Evolutionary conservation across 2,888 invertebrate species (phyloP).

Genomic region (Acanthopleura granulata): DNA sequence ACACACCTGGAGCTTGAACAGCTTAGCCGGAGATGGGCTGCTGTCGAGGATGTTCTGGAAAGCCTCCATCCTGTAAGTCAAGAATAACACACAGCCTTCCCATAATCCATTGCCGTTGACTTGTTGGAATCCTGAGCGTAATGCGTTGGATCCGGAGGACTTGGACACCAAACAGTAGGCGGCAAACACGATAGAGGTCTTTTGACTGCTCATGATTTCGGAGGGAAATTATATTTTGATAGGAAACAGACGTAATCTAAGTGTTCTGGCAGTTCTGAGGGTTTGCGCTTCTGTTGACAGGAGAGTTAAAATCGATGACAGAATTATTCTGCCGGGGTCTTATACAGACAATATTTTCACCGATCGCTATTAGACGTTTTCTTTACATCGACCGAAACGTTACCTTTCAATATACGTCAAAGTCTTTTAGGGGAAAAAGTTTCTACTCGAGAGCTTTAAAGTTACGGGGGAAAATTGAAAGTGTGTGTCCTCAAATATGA

Average conservation of each 20-base stretch:
- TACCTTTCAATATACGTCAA: too few relatives aligned
- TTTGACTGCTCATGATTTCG: too few relatives aligned
- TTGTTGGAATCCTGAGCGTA: slow-evolving; percentile 33
- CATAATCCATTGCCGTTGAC: neutral
- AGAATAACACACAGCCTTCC: neutral
- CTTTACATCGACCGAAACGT: too few relatives aligned
- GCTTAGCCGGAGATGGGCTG: neutral
- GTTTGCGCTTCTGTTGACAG: slow-evolving; percentile 39
- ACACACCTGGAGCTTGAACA: neutral
- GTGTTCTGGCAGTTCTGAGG: slow-evolving; percentile 34
- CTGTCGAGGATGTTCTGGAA: neutral
- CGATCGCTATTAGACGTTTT: slow-evolving; percentile 2
- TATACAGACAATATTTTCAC: slow-evolving; percentile 44
- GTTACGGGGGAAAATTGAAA: too few relatives aligned
- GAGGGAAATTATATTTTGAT: too few relatives aligned
- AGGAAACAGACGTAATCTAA: slow-evolving; percentile 33
- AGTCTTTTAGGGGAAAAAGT: too few relatives aligned
- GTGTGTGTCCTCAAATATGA: too few relatives aligned
- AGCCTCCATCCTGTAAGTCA: neutral
- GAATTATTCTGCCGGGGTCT: slow-evolving; percentile 41
- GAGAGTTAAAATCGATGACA: slow-evolving; percentile 40
- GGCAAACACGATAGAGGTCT: too few relatives aligned
- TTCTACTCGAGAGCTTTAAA: too few relatives aligned
- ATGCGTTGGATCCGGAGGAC: slow-evolving; percentile 44
- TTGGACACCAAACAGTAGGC: too few relatives aligned